These are phyloP conservation scores for Mobula hypostoma DNA, from an alignment of 2,113 vertebrate genomes.

Conservation along the genomic window DNA sequence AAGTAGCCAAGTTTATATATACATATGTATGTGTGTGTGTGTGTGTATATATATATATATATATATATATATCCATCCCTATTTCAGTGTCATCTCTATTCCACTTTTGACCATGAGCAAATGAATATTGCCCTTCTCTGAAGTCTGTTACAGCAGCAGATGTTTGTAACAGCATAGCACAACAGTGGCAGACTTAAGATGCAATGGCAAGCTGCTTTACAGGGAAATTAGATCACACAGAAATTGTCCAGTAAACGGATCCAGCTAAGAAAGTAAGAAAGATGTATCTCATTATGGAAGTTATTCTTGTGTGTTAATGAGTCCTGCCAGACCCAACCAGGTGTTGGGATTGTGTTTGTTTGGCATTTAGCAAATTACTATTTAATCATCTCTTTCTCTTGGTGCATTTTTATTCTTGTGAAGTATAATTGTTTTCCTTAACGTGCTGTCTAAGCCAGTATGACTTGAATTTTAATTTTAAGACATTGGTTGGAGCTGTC, in stretches of 20 bases:
- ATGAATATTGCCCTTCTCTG: not conserved
- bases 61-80: not conserved
- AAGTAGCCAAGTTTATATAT: not conserved
- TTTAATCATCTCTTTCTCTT: not conserved
- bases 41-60: not conserved
- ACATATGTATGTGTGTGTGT: too few relatives aligned
- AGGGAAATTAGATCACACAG: too few relatives aligned
- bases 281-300: not conserved
- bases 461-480: not conserved
- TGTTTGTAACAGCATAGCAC: not conserved
- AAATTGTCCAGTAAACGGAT: not conserved
- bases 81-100: not conserved
- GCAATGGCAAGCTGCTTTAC: not conserved
- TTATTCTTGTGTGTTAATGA: conserved; percentile 21
- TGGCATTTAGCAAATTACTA: conserved; percentile 6
- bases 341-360: conserved; percentile 15
- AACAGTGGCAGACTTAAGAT: not conserved
- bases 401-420: not conserved
- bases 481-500: not conserved
- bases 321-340: conserved; percentile 25
- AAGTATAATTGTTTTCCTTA: too few relatives aligned
- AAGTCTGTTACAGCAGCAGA: not conserved
- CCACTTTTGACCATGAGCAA: not conserved
- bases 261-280: not conserved
- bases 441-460: not conserved